Percentiles rank a stretch among this genome's conserved stretches.
phyloP scores from a whole-genome alignment of 2,113 vertebrate genomes.

The Balaeniceps rex region DNA sequence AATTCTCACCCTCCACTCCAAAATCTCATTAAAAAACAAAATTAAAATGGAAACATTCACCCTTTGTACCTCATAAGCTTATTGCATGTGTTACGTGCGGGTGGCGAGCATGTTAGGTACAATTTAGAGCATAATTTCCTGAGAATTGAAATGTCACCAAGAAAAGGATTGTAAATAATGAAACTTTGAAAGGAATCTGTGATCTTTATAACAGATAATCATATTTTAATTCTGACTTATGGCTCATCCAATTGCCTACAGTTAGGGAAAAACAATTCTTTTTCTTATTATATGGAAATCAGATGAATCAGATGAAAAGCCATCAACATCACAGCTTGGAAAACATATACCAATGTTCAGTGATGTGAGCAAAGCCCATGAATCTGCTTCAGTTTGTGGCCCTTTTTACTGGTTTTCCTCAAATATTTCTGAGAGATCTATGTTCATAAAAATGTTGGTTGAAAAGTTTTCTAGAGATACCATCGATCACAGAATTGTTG shows the following conservation, averaged over 20 bases:
- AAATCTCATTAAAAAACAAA: constrained; percentile 45
- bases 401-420: neutral
- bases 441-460: neutral
- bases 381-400: neutral
- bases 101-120: constrained; percentile 52
- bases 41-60: constrained; percentile 45
- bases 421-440: neutral
- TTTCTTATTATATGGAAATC: constrained; percentile 58
- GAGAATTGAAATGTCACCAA: constrained; percentile 56
- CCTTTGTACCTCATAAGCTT: constrained; percentile 14
- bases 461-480: neutral
- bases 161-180: constrained; percentile 58
- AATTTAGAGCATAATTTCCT: constrained; percentile 54
- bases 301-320: constrained; percentile 46
- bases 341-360: constrained; percentile 21
- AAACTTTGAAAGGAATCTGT: constrained; percentile 50
- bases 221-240: constrained; percentile 68
- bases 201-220: constrained; percentile 55
- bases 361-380: constrained; percentile 7
- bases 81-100: constrained; percentile 36
- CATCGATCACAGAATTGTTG: neutral
- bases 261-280: constrained; percentile 48
- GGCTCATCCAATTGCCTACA: constrained; percentile 51
- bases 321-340: constrained; percentile 26
- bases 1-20: constrained; percentile 5